Base-by-base conservation (phyloP, 2,888 invertebrate species). In the Tetramorium bicarinatum region DNA sequence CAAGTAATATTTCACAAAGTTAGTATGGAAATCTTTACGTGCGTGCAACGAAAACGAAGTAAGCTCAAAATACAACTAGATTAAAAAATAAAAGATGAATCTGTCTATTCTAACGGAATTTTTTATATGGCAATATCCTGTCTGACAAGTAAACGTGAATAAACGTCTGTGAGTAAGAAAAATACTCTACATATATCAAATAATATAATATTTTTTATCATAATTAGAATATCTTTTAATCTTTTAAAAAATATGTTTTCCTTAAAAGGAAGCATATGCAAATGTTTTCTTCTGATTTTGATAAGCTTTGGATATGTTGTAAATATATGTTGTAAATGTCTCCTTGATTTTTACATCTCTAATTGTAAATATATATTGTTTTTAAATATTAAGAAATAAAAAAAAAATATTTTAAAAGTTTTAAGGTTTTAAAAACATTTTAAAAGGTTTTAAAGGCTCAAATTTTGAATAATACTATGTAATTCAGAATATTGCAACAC, bases 1-100 rank as follows among this genome's bases (percentile, higher is more conserved):
- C 41, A 25, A 56, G 41, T 18, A 72, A 56, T 56, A 72, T 59
- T 56, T 72, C 15, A 56, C 25, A 41, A 72, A 72, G 38, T 72
- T 72, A 56, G 38, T 72, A 54, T 72, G 21, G 6, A 59, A 59
- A 72, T 72, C 72, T 41, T 56, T 6, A 25, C 18, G 15, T 38
- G 47, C 25, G 25, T 54, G 21, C 25, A 41, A 59, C 25, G 15
- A 56, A 56, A 41, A 25, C 41, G 21, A 72, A 41, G 29, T 72
- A 56, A 56, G 25, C 18, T 18, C 11, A 41, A 72, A 41, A 41
- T 9, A 41, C 41, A 41, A 41, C 25, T 56, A 56, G 6, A 56
- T 72, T 56, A 72, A 56, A 59, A 25, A 21, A 18, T 56, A n/a
- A 56, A 54, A 56, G 25, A 44, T 72, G 41, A 59, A 56, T 6